Percentiles rank a stretch among this genome's conserved stretches.
Evolutionary conservation across 2,113 vertebrate genomes (phyloP).

Genomic region (Blennius ocellaris): DNA sequence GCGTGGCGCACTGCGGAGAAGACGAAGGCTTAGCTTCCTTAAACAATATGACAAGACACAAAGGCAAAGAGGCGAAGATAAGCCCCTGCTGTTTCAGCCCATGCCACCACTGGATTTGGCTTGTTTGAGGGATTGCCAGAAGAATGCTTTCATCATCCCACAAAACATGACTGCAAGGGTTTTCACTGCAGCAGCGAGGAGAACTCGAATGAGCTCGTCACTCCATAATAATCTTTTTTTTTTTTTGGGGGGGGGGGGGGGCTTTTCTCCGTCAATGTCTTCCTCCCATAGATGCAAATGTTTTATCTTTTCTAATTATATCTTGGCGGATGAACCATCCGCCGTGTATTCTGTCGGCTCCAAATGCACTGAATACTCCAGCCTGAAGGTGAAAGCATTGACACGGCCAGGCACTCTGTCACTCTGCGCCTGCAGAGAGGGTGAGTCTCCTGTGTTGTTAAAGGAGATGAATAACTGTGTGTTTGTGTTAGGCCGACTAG

Average conservation of each 20-base stretch:
- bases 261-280: not conserved
- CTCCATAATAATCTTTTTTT: constrained; percentile 46
- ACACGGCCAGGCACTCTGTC: constrained; percentile 38
- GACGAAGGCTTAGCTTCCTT: constrained; percentile 69
- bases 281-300: not conserved
- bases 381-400: constrained; percentile 11
- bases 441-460: constrained; percentile 21
- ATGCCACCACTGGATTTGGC: constrained; percentile 66
- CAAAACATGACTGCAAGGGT: constrained; percentile 69
- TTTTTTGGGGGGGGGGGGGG: too few species aligned
- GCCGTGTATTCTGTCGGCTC: constrained; percentile 1
- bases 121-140: constrained; percentile 78
- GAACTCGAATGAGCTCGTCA: constrained; percentile 64
- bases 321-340: constrained; percentile 1
- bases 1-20: constrained; percentile 62
- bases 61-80: constrained; percentile 60
- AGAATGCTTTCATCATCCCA: constrained; percentile 84
- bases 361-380: constrained; percentile 1
- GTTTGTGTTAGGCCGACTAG: constrained; percentile 65
- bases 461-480: constrained; percentile 62
- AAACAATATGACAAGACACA: constrained; percentile 75
- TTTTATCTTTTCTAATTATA: constrained; percentile 24
- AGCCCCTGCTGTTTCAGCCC: constrained; percentile 74
- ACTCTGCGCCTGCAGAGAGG: constrained; percentile 26
- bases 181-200: constrained; percentile 47